Conservation (phyloP, 2,888 invertebrate genomes). For the Pheosia tremula region DNA sequence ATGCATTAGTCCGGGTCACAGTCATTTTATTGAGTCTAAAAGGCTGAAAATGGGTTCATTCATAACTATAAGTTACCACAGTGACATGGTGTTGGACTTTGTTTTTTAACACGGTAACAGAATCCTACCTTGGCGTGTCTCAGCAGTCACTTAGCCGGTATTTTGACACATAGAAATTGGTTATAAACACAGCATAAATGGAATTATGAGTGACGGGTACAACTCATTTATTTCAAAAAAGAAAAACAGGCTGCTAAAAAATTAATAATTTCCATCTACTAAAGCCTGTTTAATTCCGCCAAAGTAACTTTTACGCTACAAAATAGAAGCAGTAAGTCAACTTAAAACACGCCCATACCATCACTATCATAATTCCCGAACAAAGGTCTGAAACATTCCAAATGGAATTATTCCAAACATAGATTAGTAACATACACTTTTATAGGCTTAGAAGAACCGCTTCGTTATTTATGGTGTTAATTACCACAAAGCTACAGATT, state of each 20-base stretch:
- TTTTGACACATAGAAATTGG: too few relatives aligned
- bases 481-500: too few relatives aligned
- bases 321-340: background rate
- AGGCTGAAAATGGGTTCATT: too few relatives aligned
- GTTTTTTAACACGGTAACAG: background rate
- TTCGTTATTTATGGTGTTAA: too few relatives aligned
- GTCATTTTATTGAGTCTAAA: too few relatives aligned
- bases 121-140: background rate
- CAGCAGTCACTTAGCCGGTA: too few relatives aligned
- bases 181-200: background rate
- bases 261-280: conserved; percentile 7
- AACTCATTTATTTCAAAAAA: background rate
- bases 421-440: background rate
- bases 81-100: background rate
- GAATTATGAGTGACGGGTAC: background rate
- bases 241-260: background rate
- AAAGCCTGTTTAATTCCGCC: conserved; percentile 1
- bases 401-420: background rate
- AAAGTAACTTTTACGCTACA: background rate
- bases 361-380: too few relatives aligned
- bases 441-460: too few relatives aligned
- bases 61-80: too few relatives aligned
- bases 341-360: background rate
- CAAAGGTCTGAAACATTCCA: background rate
- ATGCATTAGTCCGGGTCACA: too few relatives aligned